A percentile compares a stretch with the other conserved stretches of the same genome.
phyloP scores from a whole-genome alignment of 2,113 vertebrate genomes.

The Polypterus senegalus region DNA sequence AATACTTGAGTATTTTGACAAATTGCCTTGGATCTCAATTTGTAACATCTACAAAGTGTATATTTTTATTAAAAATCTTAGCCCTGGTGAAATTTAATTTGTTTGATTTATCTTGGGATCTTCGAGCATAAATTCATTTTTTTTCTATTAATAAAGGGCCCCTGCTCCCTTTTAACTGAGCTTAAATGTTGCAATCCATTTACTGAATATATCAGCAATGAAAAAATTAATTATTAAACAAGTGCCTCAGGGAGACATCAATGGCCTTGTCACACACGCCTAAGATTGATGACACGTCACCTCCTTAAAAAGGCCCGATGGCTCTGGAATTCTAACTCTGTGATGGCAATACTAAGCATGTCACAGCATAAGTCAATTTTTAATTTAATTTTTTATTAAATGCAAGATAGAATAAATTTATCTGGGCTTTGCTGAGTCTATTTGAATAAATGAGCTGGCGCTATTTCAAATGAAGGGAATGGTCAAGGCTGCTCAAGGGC shows the following conservation, averaged over 20 bases:
- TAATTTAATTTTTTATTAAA: conserved; percentile 69
- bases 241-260: conserved; percentile 46
- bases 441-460: conserved; percentile 60
- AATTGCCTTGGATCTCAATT: conserved; percentile 19
- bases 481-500: conserved; percentile 51
- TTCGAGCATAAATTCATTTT: conserved; percentile 40
- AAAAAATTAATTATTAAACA: conserved; percentile 63
- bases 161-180: conserved; percentile 41
- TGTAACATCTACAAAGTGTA: conserved; percentile 8
- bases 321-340: conserved; percentile 43
- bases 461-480: conserved; percentile 48
- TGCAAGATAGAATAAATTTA: conserved; percentile 52
- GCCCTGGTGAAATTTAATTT: conserved; percentile 22
- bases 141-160: conserved; percentile 49
- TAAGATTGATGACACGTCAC: conserved; percentile 47
- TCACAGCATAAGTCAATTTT: conserved; percentile 51
- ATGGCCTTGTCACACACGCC: conserved; percentile 40
- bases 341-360: conserved; percentile 42
- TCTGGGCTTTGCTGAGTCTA: conserved; percentile 35
- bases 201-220: conserved; percentile 49
- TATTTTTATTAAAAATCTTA: conserved; percentile 13
- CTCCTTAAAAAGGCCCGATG: conserved; percentile 29
- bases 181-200: conserved; percentile 55
- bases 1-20: conserved; percentile 29
- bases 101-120: conserved; percentile 32